A percentile compares a stretch with the other conserved stretches of the same genome.
phyloP scores from a whole-genome alignment of 1,140 invertebrate species.

The Meloidogyne hapla region DNA sequence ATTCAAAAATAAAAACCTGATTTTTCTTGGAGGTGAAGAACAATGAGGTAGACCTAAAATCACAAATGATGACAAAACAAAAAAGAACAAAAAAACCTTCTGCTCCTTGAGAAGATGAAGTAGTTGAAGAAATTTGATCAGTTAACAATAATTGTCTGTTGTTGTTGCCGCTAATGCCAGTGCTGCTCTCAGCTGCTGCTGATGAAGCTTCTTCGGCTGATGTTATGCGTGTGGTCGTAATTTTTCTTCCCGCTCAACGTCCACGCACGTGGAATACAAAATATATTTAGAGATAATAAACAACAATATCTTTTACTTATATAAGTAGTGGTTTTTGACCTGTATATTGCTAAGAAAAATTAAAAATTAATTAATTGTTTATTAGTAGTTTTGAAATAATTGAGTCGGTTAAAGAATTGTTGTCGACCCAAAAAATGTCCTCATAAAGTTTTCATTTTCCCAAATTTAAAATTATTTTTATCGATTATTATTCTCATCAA shows the following conservation, averaged over 20 bases:
- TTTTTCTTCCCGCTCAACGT: not conserved
- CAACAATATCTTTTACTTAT: not conserved
- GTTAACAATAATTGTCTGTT: not conserved
- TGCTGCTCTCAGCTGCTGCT: slow-evolving; percentile 1
- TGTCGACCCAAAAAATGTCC: too few species aligned
- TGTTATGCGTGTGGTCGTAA: slow-evolving; percentile 5
- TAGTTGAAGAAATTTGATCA: slow-evolving; percentile 6
- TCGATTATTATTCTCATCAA: too few species aligned
- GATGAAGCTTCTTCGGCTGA: not conserved
- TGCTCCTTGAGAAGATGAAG: not conserved
- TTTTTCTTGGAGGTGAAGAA: slow-evolving; percentile 23
- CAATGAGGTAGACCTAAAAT: slow-evolving; percentile 10
- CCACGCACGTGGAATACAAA: slow-evolving; percentile 4
- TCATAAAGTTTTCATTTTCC: too few species aligned
- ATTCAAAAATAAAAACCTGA: slow-evolving; percentile 16
- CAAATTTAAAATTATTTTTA: too few species aligned
- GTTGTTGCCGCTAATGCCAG: not conserved
- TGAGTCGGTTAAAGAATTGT: too few species aligned
- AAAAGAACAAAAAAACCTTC: not conserved
- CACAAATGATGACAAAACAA: not conserved
- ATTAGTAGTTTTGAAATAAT: too few species aligned
- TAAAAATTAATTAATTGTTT: not conserved
- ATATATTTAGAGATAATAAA: slow-evolving; percentile 2
- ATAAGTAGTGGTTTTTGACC: not conserved
- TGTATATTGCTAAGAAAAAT: not conserved